Evolutionary conservation across 2,113 vertebrate species (phyloP).

Genomic region (Aepyceros melampus): DNA sequence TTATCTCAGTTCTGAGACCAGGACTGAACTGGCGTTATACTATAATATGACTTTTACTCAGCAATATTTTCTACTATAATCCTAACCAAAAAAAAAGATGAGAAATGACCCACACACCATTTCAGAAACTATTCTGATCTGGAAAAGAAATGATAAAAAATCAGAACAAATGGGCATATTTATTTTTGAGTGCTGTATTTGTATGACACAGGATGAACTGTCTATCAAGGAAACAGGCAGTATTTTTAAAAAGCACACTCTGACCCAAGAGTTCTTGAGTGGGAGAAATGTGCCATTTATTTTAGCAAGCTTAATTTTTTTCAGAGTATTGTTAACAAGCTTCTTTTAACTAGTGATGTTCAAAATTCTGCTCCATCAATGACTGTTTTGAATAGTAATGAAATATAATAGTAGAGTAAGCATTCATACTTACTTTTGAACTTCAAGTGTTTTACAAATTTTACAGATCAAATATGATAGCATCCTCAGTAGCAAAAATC

Average conservation of each 20-base stretch:
- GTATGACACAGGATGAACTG: background rate
- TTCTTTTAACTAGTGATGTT: background rate
- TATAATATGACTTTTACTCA: too few species aligned
- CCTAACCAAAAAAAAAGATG: background rate
- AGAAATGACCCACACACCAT: background rate
- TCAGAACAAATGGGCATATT: background rate
- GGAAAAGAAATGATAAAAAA: background rate
- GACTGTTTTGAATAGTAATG: background rate
- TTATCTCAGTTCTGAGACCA: background rate
- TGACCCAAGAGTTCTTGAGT: background rate
- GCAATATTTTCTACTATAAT: background rate
- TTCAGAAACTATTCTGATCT: background rate
- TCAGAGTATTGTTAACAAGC: too few species aligned
- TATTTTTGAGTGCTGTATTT: background rate
- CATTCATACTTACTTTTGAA: too few species aligned
- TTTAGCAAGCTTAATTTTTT: background rate
- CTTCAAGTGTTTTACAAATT: too few species aligned
- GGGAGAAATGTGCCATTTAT: background rate
- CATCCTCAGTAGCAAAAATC: too few species aligned
- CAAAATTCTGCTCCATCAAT: background rate
- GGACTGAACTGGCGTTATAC: background rate
- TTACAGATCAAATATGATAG: background rate
- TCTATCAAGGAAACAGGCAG: background rate
- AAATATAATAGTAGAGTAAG: background rate
- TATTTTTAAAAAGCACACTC: background rate